phyloP scores from a whole-genome alignment of 2,888 invertebrate genomes.

The Lordiphosa fenestrarum region DNA sequence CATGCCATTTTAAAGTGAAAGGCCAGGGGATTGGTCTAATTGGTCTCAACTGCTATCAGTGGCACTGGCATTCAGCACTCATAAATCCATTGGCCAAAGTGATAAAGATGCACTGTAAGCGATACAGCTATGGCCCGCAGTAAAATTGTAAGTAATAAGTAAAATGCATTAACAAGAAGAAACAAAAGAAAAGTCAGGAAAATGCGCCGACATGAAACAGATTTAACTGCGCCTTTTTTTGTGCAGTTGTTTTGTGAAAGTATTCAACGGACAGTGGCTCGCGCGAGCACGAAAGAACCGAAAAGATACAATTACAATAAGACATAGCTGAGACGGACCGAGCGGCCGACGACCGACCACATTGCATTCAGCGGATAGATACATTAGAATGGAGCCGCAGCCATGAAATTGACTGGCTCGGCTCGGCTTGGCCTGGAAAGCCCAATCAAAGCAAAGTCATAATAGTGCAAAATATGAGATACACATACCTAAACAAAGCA shows the following conservation, averaged over 20 bases:
- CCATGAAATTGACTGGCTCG: constrained; percentile 71
- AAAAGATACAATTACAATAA: constrained; percentile 58
- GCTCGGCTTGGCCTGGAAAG: constrained; percentile 60
- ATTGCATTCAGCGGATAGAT: constrained; percentile 43
- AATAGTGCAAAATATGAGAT: constrained; percentile 52
- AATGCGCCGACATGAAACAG: constrained; percentile 42
- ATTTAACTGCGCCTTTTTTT: constrained; percentile 43
- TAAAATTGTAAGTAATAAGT: background rate
- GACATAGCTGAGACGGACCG: constrained; percentile 19
- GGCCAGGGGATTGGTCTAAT: constrained; percentile 15
- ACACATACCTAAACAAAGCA: constrained; percentile 23
- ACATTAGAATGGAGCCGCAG: constrained; percentile 62
- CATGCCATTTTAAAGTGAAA: constrained; percentile 16
- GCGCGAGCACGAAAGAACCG: constrained; percentile 47
- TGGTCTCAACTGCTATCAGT: constrained; percentile 11
- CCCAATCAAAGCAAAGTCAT: constrained; percentile 38
- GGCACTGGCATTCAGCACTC: constrained; percentile 6
- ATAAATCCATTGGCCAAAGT: constrained; percentile 47
- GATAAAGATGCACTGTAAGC: constrained; percentile 44
- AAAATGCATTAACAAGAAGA: constrained; percentile 16
- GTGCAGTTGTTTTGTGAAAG: constrained; percentile 59
- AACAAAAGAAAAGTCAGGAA: constrained; percentile 42
- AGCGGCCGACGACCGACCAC: constrained; percentile 28
- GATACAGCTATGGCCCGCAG: constrained; percentile 14
- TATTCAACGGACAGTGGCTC: constrained; percentile 34